Base-by-base conservation (phyloP, 2,113 vertebrate species). In the Trogon melanurus region DNA sequence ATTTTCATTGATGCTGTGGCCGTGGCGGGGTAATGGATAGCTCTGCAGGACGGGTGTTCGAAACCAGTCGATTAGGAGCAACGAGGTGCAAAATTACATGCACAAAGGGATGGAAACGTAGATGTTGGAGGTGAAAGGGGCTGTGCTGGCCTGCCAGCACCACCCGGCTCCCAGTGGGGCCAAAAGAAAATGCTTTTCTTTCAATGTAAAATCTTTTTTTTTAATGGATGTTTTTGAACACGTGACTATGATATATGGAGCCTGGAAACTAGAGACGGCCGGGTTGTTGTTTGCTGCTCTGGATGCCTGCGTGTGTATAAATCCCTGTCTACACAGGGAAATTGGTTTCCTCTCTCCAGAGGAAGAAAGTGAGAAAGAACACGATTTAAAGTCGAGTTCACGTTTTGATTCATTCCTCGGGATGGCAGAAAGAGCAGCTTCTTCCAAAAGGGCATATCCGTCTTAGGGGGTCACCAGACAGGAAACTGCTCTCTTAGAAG, bases 81-180 rank as follows among this genome's bases (percentile, higher is more conserved):
- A 95, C 92, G 96, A 96, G 79, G 90, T 96, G 95, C 92, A 97
- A 96, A 97, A 96, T 95, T 96, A 91, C 82, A 72, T 85, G 86
- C 81, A 88, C 83, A 58, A 84, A 69, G 91, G 75, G 36, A 69
- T 38, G 50, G 86, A 96, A 93, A 95, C 0, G 0, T 72, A 58
- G 69, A 81, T 60, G 36, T 61, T 61, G 61, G 83, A 87, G 73
- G 76, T 51, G 50, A 78, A 92, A 86, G 60, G 41, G 50, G 16
- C 32, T 57, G 78, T 74, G 44, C 64, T 90, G 79, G 47, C 47
- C 65, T 92, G 88, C 30, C 65, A 84, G 61, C 61, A 71, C 26
- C 23, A 56, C 3, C 21, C 10, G 0, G 7, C 26, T 91, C 65
- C 61, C 53, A 75, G 21, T 0, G 3, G 57, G 76, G 58, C 61